Percentiles rank a stretch among this genome's conserved stretches.
These are phyloP conservation scores for Montipora efflorescens DNA, from an alignment of 64 coral and sea anemone species.

Conservation along the genomic window DNA sequence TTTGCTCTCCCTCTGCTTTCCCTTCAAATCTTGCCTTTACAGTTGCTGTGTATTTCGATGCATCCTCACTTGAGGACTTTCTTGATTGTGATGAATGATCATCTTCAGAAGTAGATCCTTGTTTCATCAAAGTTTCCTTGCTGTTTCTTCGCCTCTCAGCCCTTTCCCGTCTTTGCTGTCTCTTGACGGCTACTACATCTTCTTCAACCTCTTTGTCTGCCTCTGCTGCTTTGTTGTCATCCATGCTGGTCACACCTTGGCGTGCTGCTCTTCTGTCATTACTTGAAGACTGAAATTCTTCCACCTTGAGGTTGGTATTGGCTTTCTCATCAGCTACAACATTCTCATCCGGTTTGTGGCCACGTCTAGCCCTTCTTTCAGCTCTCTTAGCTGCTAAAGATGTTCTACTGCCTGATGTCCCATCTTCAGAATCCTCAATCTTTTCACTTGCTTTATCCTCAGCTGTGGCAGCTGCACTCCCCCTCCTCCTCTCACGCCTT, in stretches of 20 bases:
- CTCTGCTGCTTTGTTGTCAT: not conserved
- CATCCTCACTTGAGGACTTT: conserved; percentile 39
- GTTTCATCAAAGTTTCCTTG: not conserved
- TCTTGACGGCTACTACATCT: not conserved
- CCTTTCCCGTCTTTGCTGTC: conserved; percentile 1
- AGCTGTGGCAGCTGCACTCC: not conserved
- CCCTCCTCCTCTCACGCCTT: conserved; percentile 29
- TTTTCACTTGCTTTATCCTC: conserved; percentile 34
- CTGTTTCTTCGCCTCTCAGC: conserved; percentile 32
- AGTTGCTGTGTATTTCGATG: conserved; percentile 58
- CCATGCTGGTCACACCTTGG: not conserved
- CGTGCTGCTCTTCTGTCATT: conserved; percentile 29
- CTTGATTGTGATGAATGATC: conserved; percentile 3
- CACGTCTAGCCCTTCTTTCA: conserved; percentile 41
- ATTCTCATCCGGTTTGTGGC: not conserved
- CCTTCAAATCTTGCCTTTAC: conserved; percentile 69
- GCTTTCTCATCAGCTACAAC: not conserved
- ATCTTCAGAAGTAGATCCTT: conserved; percentile 50
- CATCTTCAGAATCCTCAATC: conserved; percentile 15
- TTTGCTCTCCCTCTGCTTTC: conserved; percentile 45
- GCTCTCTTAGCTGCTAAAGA: conserved; percentile 52
- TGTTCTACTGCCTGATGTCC: conserved; percentile 8
- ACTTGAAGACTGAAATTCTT: conserved; percentile 46
- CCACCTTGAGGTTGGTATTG: conserved; percentile 1
- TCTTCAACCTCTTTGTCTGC: not conserved